Evolutionary conservation across 2,888 invertebrate genomes (phyloP).

Genomic region (Drosophila limbata): DNA sequence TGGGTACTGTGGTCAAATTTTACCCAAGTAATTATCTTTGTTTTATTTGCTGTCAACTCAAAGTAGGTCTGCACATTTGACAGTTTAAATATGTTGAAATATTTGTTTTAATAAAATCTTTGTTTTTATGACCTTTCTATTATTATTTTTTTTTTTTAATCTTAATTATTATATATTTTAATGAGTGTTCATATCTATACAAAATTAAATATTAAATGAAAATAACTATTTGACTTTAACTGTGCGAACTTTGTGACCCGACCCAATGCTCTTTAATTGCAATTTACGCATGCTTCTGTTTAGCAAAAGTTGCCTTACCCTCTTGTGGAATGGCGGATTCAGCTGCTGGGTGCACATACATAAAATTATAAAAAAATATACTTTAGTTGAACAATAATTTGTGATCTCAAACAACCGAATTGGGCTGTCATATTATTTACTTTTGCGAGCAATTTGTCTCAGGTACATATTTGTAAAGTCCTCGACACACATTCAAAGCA

Average conservation of each 20-base stretch:
- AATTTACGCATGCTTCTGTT: slow-evolving; percentile 87
- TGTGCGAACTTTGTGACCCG: too few species aligned
- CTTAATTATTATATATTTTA: too few species aligned
- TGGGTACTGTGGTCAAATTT: background rate
- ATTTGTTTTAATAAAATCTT: background rate
- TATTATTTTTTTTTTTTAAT: too few species aligned
- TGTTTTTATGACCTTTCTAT: too few species aligned
- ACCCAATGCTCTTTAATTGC: slow-evolving; percentile 91
- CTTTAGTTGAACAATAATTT: background rate
- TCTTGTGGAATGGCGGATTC: slow-evolving; percentile 87
- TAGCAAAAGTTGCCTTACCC: slow-evolving; percentile 86
- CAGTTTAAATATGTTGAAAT: background rate
- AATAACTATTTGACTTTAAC: too few species aligned
- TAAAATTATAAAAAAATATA: background rate
- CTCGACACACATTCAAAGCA: slow-evolving; percentile 31
- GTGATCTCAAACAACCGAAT: background rate
- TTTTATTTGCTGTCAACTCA: background rate
- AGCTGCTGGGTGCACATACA: too few species aligned
- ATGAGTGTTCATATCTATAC: too few species aligned
- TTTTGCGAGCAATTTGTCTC: background rate
- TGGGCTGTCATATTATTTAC: slow-evolving; percentile 8
- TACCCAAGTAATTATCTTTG: background rate
- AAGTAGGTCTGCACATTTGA: background rate
- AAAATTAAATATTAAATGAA: too few species aligned
- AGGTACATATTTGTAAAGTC: slow-evolving; percentile 20